Base-by-base conservation (phyloP, 92 coral and sea anemone genomes). In the Blastomussa wellsi region DNA sequence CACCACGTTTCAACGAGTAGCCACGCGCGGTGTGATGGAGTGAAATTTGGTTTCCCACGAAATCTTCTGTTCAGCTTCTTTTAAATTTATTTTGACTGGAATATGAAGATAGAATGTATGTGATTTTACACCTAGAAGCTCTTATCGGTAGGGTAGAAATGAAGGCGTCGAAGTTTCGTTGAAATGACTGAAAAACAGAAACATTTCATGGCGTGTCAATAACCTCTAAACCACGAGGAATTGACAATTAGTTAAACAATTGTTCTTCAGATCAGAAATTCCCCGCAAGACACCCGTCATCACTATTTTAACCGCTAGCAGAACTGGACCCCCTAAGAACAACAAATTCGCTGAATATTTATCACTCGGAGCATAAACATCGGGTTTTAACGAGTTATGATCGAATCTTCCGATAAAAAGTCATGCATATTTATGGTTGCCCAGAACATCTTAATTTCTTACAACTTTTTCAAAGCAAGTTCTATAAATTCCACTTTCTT, bases 221-320 rank as follows among this genome's bases (percentile, higher is more conserved):
- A 26, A 29, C 65, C 12, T 57, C 14, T 28, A 24, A 31, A 31
- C 80, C 80, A 77, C 80, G 31, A 77, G 80, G 48, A 53, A 51
- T 77, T 15, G 22, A 32, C 48, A n/a, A 9, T 44, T 47, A 48
- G 35, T 60, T 2, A 62, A 62, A 44, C 37, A 47, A 1, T 52
- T 31, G 20, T 39, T 78, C 52, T 5, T 1, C 32, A 28, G 22
- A 51, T 22, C 15, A 60, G 52, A 78, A 78, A 41, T 2, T 41
- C 16, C 69, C 72, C 82, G 52, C 47, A 19, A 52, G 47, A 49
- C 20, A 77, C 29, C 64, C 41, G 15, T 32, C 33, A 49, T 17
- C 36, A 1, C 5, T 33, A 42, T 29, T 76, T 31, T 33, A 36
- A 68, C n/a, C 20, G 24, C 19, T 36, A 6, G 19, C n/a, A 37